A percentile compares a stretch with the other conserved stretches of the same genome.
phyloP scores from a whole-genome alignment of 2,888 invertebrate genomes.

The Amblyjoppa fuscipennis region DNA sequence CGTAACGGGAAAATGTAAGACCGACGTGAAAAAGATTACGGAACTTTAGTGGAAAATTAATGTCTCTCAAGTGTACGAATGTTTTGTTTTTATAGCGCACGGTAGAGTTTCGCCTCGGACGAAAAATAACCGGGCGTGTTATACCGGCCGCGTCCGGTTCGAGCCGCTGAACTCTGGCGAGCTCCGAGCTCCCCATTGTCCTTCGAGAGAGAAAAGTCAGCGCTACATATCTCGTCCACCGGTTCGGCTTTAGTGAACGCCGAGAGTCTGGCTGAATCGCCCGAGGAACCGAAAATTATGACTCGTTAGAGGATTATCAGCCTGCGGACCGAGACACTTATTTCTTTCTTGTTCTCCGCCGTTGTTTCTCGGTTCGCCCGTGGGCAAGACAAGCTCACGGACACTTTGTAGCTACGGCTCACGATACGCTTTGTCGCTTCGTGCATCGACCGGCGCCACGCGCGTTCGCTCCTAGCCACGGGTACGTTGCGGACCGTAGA shows the following conservation, averaged over 20 bases:
- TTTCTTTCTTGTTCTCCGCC: neutral
- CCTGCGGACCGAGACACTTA: conserved; percentile 20
- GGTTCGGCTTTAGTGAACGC: conserved; percentile 6
- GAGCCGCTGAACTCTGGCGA: conserved; percentile 8
- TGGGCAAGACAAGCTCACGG: conserved; percentile 46
- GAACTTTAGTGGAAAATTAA: neutral
- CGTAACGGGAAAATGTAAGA: no score
- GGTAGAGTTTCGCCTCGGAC: neutral
- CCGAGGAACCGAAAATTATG: conserved; percentile 41
- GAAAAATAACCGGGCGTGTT: conserved; percentile 1
- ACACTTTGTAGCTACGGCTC: conserved; percentile 26
- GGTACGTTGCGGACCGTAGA: neutral
- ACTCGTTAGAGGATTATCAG: conserved; percentile 56
- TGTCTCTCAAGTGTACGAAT: neutral
- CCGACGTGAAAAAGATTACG: no score
- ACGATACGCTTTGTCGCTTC: conserved; percentile 52
- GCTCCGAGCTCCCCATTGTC: conserved; percentile 1
- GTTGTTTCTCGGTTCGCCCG: conserved; percentile 15
- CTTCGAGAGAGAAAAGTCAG: neutral
- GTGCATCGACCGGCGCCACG: conserved; percentile 47
- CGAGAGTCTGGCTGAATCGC: conserved; percentile 35
- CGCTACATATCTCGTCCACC: neutral
- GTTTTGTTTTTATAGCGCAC: neutral
- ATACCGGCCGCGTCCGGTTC: conserved; percentile 8
- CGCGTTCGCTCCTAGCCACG: conserved; percentile 48